Evolutionary conservation across 2,888 invertebrate species (phyloP), one percentile per base, ranked within the genome.

Genomic region (Andrena camellia): DNA sequence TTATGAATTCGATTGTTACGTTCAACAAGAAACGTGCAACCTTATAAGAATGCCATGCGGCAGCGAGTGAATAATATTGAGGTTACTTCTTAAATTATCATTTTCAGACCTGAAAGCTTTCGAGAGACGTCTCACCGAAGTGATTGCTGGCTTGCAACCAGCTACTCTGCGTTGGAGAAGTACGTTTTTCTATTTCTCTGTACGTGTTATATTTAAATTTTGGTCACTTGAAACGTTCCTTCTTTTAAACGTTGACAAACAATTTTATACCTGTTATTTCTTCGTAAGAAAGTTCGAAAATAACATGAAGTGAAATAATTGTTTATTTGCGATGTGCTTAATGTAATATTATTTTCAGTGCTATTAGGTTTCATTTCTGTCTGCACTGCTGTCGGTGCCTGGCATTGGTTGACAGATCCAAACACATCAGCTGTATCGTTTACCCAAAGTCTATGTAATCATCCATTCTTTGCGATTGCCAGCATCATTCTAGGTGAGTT

Each of bases 391-490:
- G 97, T 98, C 77, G 98, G 99, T 8, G 99, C 99, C 2, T 99
- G 98, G 96, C 98, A 98, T 92, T 99, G 99, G 99, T 95, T 99
- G 62, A 97, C 97, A 91, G 99, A 99, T 94, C 99, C 99, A 0
- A 96, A 97, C 77, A 99, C 99, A 26, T 97, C 98, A n/a, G 96
- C 98, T 75, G 97, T 99, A 52, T 97, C 98, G 6, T 96, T 99
- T 83, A 96, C 97, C 26, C 98, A 99, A 94, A 99, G 99, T 1
- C 95, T 99, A 69, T 96, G 97, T 94, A 98, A 99, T 94, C 99
- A 99, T 95, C 97, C 98, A 42, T 97, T 99, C 93, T 99, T 99
- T 94, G 97, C 99, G 26, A 95, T 98, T 91, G 98, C 98, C 89
- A 97, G 98, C 75, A 95, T 97, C 88, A 95, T 97, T 86, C 95